Evolutionary conservation across 1,140 invertebrate species (phyloP).

Genomic region (Monomorium pharaonis): DNA sequence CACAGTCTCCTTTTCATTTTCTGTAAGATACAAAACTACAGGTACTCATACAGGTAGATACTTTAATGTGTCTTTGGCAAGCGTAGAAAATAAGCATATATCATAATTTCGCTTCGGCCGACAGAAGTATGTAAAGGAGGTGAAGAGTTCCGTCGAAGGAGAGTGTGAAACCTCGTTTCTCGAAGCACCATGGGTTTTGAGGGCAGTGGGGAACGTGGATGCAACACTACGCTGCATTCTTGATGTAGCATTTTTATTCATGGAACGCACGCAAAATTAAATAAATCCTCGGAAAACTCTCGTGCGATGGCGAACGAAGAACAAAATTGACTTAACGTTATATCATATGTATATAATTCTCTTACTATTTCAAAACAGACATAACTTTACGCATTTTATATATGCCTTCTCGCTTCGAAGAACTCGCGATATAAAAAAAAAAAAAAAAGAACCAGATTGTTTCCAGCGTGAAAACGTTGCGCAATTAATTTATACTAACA

Average conservation of each 20-base stretch:
- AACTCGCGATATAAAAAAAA: background rate
- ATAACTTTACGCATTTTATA: slow-evolving; percentile 25
- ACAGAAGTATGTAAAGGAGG: slow-evolving; percentile 18
- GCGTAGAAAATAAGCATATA: slow-evolving; percentile 23
- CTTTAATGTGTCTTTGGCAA: slow-evolving; percentile 8
- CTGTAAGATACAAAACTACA: too few relatives aligned
- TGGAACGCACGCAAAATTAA: background rate
- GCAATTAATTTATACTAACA: slow-evolving; percentile 10
- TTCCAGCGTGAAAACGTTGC: background rate
- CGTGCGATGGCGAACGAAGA: background rate
- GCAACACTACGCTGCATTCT: background rate
- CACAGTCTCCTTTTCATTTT: background rate
- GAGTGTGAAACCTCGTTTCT: slow-evolving; percentile 63
- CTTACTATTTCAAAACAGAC: background rate
- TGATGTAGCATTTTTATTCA: background rate
- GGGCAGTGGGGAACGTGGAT: slow-evolving; percentile 20
- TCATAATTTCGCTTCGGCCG: slow-evolving; percentile 26
- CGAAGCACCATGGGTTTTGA: slow-evolving; percentile 37
- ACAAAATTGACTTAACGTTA: background rate
- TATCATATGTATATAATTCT: background rate
- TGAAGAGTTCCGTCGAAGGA: slow-evolving; percentile 37
- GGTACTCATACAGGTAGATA: background rate
- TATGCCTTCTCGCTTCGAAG: background rate
- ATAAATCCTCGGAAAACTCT: background rate
- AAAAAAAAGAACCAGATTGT: background rate